Evolutionary conservation across 1,140 invertebrate species (phyloP), one percentile per base, ranked within the genome.

Genomic region (Caenorhabditis latens): DNA sequence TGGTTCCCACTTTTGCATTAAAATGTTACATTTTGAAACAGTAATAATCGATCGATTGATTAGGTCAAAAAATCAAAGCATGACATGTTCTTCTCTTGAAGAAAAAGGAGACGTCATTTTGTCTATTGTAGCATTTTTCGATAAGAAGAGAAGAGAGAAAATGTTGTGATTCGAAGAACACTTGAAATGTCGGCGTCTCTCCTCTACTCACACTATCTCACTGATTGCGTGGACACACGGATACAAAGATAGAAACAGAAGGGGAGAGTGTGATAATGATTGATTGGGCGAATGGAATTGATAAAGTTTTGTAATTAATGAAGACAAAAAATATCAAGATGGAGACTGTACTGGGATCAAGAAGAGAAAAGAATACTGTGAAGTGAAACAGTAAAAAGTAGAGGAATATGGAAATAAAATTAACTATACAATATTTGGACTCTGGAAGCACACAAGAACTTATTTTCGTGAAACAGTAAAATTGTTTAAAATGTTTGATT

Each of bases 231-330:
- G 21, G 43, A 21, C 21, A 58, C 21, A 55, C 8, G 16, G 79
- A 83, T 53, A 83, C 50, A 21, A 75, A 75, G 24, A 50, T 19
- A 43, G 13, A 48, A 13, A 32, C 13, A 24, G 42, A 58, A 57
- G 40, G 9, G 24, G 21, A 84, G 21, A 42, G 55, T 58, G 58
- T 61, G 83, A 84, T 58, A 84, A 63, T 58, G 55, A 63, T 84
- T 84, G 83, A 83, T n/a, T 46, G 19, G 43, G 32, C 21, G n/a
- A 21, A 84, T 84, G 14, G 16, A 48, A 43, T 58, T 13, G 43
- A 84, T 58, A 61, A 48, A 42, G 14, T 55, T 42, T 48, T 71
- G 61, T 19, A 53, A 53, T 53, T 53, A n/a, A 58, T 58, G 9
- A 8, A 19, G 11, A 58, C 0, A 58, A 58, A 1, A 58, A 58